Base-by-base conservation (phyloP, 2,888 invertebrate genomes). In the Helobdella robusta region DNA sequence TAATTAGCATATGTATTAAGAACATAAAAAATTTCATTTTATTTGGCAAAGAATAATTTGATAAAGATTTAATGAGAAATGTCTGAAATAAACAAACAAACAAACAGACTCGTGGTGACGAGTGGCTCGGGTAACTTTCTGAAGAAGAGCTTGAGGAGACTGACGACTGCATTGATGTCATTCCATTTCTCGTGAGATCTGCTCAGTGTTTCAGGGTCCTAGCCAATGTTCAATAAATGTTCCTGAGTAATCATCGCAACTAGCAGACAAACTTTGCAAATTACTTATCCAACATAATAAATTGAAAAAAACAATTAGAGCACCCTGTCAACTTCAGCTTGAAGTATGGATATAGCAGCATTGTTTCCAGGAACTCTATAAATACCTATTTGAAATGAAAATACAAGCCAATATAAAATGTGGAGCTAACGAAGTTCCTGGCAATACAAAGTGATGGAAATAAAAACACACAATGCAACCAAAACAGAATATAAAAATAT, bases 291-390 rank as follows among this genome's bases (percentile, higher is more conserved):
- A 60, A 40, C 5, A n/a, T 36, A 36, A n/a, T 25, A 40, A 36
- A 60, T 40, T 40, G 23, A 60, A 18, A 44, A 61, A 44, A n/a
- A 44, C 6, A 30, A 23, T 35, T 30, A 30, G 36, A 32, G 4
- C 5, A 64, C 67, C 61, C 77, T 77, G 66, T 78, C 77, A 54
- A 81, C 74, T 68, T 78, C 78, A 28, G 79, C 79, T 65, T 77
- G 78, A 65, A 97, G 84, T 59, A 89, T 88, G 1, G 90, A 88
- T 72, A 95, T 93, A 65, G 93, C 92, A 4, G 93, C 93, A 69
- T 89, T 93, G 80, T 97, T 97, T 66, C 97, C 97, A 11, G 95
- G 95, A 71, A 97, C 92, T 68, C 95, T 85, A 83, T 95, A 97
- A 73, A 95, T 91, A 64, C 97, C 97, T n/a, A n/a, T n/a, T n/a